Conservation (phyloP, 2,888 invertebrate genomes). For the Resseliella maxima region DNA sequence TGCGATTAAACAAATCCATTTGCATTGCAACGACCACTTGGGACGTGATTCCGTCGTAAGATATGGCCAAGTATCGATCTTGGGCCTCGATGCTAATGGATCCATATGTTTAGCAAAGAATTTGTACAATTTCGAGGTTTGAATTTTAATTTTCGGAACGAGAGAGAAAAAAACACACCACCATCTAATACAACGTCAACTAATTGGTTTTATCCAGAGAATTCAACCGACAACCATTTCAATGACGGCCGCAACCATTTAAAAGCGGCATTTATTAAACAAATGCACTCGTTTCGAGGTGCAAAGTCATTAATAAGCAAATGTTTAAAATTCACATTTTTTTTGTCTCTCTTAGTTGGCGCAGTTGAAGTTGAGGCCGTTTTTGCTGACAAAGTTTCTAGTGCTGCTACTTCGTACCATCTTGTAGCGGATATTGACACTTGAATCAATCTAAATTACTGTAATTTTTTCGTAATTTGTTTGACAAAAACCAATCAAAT, state of each 20-base stretch:
- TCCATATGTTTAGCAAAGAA: neutral
- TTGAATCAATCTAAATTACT: neutral
- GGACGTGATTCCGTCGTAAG: conserved; percentile 14
- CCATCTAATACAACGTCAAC: conserved; percentile 41
- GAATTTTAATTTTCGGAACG: conserved; percentile 32
- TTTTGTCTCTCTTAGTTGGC: neutral
- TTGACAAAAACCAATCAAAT: conserved; percentile 12
- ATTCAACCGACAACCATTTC: neutral
- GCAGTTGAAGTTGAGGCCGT: neutral
- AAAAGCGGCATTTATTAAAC: conserved; percentile 47
- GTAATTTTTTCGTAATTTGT: conserved; percentile 31
- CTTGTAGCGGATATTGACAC: neutral
- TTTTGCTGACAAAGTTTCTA: neutral
- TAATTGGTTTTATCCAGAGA: conserved; percentile 44
- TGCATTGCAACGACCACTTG: neutral
- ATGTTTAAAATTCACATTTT: neutral
- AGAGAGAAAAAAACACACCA: too few species aligned
- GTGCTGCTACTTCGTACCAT: neutral
- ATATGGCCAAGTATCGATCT: neutral
- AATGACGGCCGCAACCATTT: neutral
- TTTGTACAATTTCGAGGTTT: neutral
- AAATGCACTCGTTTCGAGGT: conserved; percentile 50
- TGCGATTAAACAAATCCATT: conserved; percentile 41
- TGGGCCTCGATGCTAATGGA: neutral
- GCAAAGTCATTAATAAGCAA: conserved; percentile 51